Conservation (phyloP, 2,113 vertebrate species). For the Engraulis encrasicolus region DNA sequence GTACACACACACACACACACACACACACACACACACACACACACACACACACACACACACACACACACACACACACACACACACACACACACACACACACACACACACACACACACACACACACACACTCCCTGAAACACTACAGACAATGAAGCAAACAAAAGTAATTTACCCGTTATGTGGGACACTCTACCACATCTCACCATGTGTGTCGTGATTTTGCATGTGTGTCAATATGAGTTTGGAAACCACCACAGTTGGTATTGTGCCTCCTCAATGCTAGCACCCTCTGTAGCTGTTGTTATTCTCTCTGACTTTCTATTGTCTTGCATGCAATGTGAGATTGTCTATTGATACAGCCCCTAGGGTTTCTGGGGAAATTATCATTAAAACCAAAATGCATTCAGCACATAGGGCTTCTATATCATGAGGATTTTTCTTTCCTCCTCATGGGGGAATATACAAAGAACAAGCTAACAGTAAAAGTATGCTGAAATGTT, state of each 20-base stretch:
- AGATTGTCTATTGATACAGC: not conserved
- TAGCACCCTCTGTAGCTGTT: not conserved
- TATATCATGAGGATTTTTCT: not conserved
- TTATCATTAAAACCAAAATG: too few species aligned
- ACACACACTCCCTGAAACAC: not conserved
- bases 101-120: too few species aligned
- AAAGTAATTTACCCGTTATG: not conserved
- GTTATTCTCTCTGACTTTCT: not conserved
- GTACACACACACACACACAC: too few species aligned
- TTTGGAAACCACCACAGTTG: not conserved
- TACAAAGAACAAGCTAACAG: not conserved
- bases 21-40: too few species aligned
- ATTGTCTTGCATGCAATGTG: not conserved
- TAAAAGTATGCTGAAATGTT: too few species aligned
- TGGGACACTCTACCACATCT: too few species aligned
- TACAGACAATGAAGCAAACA: not conserved
- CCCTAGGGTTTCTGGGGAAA: not conserved
- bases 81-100: too few species aligned
- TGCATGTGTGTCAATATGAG: not conserved
- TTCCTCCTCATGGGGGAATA: not conserved
- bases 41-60: too few species aligned
- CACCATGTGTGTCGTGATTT: not conserved
- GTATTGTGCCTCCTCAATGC: not conserved
- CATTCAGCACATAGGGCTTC: not conserved
- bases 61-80: too few species aligned